Base-by-base conservation (phyloP, 53 echinoderm and acorn worm species). In the Henricia sp. region DNA sequence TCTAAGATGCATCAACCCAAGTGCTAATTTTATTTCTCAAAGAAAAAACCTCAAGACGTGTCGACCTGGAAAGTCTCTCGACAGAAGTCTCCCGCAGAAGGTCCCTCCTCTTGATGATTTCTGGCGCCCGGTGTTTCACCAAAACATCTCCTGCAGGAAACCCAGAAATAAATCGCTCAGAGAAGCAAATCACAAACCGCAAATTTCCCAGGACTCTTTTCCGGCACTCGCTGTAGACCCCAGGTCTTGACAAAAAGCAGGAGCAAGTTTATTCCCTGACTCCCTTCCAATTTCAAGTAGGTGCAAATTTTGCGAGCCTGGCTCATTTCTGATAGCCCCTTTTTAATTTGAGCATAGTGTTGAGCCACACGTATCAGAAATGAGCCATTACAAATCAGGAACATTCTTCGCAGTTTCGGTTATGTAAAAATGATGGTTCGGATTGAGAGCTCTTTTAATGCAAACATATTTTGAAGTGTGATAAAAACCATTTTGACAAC, bases 281-380 rank as follows among this genome's bases (percentile, higher is more conserved):
- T 36, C 76, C 40, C 1, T 59, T 76, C 76, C 37, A 27, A 59
- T 76, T 76, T 76, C 76, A 32, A 74, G 51, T 21, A 37, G 21
- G 56, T 76, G 59, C 37, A 74, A 74, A 23, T 13, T 17, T 1
- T 10, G 21, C 54, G 36, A 37, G 28, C n/a, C 37, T 58, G 59
- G 40, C 35, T 57, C 57, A 57, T 58, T 57, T 38, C n/a, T 5
- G 21, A 39, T 36, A 38, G 37, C 21, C 67, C 4, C 37, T 17
- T 20, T 67, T 37, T 67, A 37, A 67, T 67, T 40, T 67, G 3
- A 24, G 62, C n/a, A 59, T 23, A 46, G 39, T 37, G 20, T 37
- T 38, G 17, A 39, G 26, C 25, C 62, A 32, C 32, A 34, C 12
- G 57, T 11, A 34, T 10, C 44, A 23, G 9, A 8, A 14, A 14